A percentile compares a stretch with the other conserved stretches of the same genome.
Conservation (phyloP, 2,888 invertebrate genomes). For the Zaprionus obscuricornis region DNA sequence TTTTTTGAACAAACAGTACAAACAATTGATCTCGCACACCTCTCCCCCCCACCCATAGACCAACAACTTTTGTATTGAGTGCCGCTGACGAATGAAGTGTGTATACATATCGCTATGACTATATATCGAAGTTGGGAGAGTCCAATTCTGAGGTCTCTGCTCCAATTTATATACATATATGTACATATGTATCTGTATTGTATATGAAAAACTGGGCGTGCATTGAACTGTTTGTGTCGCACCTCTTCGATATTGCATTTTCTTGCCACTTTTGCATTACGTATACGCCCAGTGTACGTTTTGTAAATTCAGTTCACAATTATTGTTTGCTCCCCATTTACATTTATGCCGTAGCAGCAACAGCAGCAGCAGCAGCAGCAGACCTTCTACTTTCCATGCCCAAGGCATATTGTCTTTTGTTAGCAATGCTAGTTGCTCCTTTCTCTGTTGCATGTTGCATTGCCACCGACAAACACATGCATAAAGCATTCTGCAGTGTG, state of each 20-base stretch:
- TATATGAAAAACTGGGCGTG: slow-evolving; percentile 48
- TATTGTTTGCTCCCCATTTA: slow-evolving; percentile 39
- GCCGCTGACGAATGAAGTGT: slow-evolving; percentile 52
- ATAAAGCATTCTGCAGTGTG: slow-evolving; percentile 60
- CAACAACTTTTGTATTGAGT: slow-evolving; percentile 58
- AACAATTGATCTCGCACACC: slow-evolving; percentile 59
- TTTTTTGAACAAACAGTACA: slow-evolving; percentile 62
- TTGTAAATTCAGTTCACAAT: slow-evolving; percentile 54
- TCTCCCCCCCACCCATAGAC: slow-evolving; percentile 19
- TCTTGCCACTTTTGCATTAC: slow-evolving; percentile 37
- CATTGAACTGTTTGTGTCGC: slow-evolving; percentile 65
- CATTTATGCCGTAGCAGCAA: no score
- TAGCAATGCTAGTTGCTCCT: slow-evolving; percentile 42
- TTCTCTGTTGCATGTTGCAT: slow-evolving; percentile 47
- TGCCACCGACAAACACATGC: no score
- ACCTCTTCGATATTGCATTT: slow-evolving; percentile 66
- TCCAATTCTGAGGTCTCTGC: background rate
- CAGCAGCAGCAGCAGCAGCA: no score
- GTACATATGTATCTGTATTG: no score
- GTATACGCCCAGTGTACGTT: slow-evolving; percentile 49
- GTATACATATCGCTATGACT: slow-evolving; percentile 37
- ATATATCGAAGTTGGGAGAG: no score
- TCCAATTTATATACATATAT: slow-evolving; percentile 44
- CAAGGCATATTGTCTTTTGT: slow-evolving; percentile 65
- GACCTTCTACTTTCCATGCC: slow-evolving; percentile 18